phyloP scores from a whole-genome alignment of 2,113 vertebrate species.

The Cynopterus brachyotis region DNA sequence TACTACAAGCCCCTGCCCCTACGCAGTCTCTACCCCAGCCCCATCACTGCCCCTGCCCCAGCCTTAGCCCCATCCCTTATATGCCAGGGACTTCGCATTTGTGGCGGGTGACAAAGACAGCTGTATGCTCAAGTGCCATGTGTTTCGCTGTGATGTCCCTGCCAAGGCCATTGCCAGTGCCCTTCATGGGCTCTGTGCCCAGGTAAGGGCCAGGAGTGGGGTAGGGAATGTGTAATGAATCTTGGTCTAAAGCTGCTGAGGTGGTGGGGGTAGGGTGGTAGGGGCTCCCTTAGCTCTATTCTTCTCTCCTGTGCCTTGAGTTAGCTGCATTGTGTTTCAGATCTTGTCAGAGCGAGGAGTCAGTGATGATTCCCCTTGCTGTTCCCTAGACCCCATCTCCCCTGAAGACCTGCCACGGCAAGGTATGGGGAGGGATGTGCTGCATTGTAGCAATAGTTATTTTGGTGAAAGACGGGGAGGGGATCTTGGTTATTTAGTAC shows the following conservation, averaged over 20 bases:
- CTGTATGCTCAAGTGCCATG: slow-evolving; percentile 96
- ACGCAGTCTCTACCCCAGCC: background rate
- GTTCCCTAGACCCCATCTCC: slow-evolving; percentile 87
- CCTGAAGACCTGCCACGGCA: slow-evolving; percentile 89
- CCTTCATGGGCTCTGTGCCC: slow-evolving; percentile 94
- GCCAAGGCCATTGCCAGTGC: slow-evolving; percentile 94
- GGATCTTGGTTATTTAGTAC: background rate
- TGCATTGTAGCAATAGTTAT: background rate
- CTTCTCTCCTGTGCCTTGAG: background rate
- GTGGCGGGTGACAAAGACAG: slow-evolving; percentile 97
- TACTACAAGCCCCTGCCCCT: background rate
- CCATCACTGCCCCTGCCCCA: background rate
- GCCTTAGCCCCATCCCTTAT: slow-evolving; percentile 56
- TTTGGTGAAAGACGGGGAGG: background rate
- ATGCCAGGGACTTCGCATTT: slow-evolving; percentile 95
- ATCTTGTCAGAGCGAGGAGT: slow-evolving; percentile 88
- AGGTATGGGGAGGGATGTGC: slow-evolving; percentile 83
- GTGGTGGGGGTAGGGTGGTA: background rate
- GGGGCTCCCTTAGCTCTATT: background rate
- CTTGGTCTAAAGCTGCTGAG: background rate
- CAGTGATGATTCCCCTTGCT: slow-evolving; percentile 79
- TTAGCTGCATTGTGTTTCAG: slow-evolving; percentile 78
- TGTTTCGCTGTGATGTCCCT: slow-evolving; percentile 94
- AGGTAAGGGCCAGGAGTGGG: slow-evolving; percentile 84
- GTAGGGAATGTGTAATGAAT: background rate